phyloP scores from a whole-genome alignment of 1,140 invertebrate species.

The Magallana ariakensis region DNA sequence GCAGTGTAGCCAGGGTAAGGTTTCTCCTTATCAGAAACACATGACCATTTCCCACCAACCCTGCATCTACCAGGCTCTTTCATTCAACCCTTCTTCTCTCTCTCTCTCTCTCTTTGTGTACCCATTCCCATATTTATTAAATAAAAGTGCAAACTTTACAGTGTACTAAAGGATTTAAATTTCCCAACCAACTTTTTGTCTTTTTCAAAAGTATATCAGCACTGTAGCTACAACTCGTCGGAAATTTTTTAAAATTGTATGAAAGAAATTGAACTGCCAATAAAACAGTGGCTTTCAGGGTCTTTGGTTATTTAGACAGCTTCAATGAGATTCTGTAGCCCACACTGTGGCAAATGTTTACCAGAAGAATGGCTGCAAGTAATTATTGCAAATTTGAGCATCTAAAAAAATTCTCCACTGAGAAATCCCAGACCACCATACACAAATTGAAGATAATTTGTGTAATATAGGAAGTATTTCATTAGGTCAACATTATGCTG shows the following conservation, averaged over 20 bases:
- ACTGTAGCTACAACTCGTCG: too few species aligned
- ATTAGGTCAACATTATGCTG: background rate
- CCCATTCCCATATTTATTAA: too few species aligned
- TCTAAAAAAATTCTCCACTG: background rate
- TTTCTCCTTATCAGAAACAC: background rate
- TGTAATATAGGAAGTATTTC: background rate
- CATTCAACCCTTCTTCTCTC: background rate
- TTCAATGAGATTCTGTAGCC: background rate
- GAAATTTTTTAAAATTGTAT: too few species aligned
- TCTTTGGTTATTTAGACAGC: too few species aligned
- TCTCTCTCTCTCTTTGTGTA: background rate
- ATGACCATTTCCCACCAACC: slow-evolving; percentile 6
- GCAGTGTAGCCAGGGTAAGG: background rate
- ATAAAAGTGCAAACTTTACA: too few species aligned
- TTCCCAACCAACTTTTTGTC: too few species aligned
- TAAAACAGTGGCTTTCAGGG: too few species aligned
- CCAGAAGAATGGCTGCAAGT: slow-evolving; percentile 7
- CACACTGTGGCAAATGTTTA: background rate
- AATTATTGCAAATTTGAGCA: slow-evolving; percentile 24
- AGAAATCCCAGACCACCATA: slow-evolving; percentile 25
- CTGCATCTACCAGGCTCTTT: background rate
- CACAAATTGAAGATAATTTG: background rate
- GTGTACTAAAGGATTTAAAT: too few species aligned
- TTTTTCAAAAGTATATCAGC: too few species aligned
- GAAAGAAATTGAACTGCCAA: too few species aligned